These are phyloP conservation scores for Anseranas semipalmata DNA, from an alignment of 2,113 vertebrate genomes.

Conservation along the genomic window DNA sequence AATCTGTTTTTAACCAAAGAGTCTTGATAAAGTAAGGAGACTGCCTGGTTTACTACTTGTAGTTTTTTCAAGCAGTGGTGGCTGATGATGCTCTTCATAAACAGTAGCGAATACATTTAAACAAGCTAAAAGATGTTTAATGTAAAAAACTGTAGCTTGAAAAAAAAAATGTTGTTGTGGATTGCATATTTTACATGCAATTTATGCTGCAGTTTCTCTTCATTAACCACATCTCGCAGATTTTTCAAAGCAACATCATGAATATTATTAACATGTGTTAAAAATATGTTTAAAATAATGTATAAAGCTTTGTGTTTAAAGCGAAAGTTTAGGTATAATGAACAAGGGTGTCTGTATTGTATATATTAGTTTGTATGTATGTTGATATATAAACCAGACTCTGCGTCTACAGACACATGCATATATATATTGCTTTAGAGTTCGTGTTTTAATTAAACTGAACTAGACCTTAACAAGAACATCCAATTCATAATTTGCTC, in stretches of 20 bases:
- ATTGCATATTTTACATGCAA: conserved; percentile 78
- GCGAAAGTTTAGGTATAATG: conserved; percentile 69
- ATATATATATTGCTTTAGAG: conserved; percentile 45
- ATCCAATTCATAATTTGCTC: conserved; percentile 71
- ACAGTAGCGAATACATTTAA: conserved; percentile 77
- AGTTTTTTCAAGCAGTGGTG: conserved; percentile 73
- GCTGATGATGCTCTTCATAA: conserved; percentile 72
- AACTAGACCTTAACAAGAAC: conserved; percentile 74
- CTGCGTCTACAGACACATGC: not conserved
- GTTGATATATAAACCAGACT: conserved; percentile 47
- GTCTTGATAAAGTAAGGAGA: conserved; percentile 79
- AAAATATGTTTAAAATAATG: conserved; percentile 76
- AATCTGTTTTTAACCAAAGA: conserved; percentile 74
- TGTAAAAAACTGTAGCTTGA: conserved; percentile 68
- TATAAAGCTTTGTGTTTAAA: conserved; percentile 67
- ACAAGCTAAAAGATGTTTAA: conserved; percentile 76
- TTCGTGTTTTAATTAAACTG: conserved; percentile 78
- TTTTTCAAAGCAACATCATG: conserved; percentile 73
- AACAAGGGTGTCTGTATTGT: conserved; percentile 46
- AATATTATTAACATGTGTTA: conserved; percentile 82
- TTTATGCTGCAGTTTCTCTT: conserved; percentile 80
- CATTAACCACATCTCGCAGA: conserved; percentile 78
- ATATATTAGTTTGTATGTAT: not conserved
- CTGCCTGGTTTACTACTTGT: conserved; percentile 68
- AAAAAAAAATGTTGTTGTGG: conserved; percentile 73